These are phyloP conservation scores for Copidosoma aretas DNA, from an alignment of 2,888 invertebrate genomes.

Conservation along the genomic window DNA sequence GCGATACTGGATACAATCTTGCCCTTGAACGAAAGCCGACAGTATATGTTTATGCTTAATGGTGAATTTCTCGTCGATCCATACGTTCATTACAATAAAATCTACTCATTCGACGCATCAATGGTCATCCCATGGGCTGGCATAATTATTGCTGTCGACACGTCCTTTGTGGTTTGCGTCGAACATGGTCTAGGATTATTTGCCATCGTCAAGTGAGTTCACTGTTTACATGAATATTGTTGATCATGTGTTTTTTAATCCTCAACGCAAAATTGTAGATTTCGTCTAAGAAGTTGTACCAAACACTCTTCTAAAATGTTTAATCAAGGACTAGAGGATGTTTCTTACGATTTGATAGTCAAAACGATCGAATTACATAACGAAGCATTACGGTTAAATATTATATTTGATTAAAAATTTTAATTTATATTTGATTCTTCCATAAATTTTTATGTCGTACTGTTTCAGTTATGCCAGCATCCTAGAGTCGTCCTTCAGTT, in stretches of 20 bases:
- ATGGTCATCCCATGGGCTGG: background rate
- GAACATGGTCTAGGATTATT: background rate
- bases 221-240: too few species aligned
- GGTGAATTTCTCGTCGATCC: background rate
- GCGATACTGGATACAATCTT: background rate
- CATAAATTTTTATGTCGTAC: background rate
- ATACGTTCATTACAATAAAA: background rate
- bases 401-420: too few species aligned
- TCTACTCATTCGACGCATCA: background rate
- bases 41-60: background rate
- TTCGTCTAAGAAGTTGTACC: too few species aligned
- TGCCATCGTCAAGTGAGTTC: background rate
- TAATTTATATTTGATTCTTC: too few species aligned
- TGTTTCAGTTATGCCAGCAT: background rate
- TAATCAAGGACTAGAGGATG: too few species aligned
- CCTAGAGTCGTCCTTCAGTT: background rate
- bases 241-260: too few species aligned
- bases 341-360: too few species aligned
- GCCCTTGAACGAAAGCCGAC: background rate
- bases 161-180: background rate
- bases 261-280: too few species aligned
- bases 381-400: too few species aligned
- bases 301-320: too few species aligned
- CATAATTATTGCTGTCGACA: background rate
- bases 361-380: too few species aligned